Conservation (phyloP, 1,140 invertebrate genomes). For the Gryon sp. region DNA sequence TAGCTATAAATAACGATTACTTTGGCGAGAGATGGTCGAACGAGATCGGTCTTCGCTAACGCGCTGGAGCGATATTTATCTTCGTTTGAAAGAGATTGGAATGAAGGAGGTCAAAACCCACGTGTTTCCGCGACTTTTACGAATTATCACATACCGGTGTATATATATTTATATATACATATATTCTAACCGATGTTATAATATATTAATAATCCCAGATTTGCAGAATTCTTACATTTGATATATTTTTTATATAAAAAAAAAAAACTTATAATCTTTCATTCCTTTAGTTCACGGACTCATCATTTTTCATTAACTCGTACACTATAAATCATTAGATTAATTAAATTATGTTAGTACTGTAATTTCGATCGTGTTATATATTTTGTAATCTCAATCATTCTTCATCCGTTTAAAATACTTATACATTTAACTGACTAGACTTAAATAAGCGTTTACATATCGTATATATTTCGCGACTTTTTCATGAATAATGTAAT, state of each 20-base stretch:
- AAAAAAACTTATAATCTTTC: conserved; percentile 12
- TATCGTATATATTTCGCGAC: too few relatives aligned
- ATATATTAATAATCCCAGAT: conserved; percentile 48
- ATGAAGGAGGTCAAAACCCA: conserved; percentile 64
- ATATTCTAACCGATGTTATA: conserved; percentile 37
- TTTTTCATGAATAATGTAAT: too few relatives aligned
- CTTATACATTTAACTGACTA: too few relatives aligned
- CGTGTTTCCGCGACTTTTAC: conserved; percentile 56
- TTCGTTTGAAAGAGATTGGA: conserved; percentile 65
- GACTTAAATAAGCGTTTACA: too few relatives aligned
- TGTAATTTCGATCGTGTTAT: too few relatives aligned
- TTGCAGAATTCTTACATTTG: conserved; percentile 33
- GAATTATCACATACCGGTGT: conserved; percentile 43
- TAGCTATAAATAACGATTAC: conserved; percentile 64
- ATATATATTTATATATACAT: too few relatives aligned
- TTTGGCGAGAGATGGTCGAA: conserved; percentile 61
- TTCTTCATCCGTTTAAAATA: too few relatives aligned
- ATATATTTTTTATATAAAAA: conserved; percentile 16
- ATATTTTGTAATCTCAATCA: too few relatives aligned
- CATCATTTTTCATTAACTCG: not conserved
- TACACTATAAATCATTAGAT: not conserved
- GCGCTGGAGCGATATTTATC: conserved; percentile 58
- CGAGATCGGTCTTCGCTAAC: conserved; percentile 52
- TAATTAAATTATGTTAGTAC: too few relatives aligned
- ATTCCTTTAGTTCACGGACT: not conserved